These are phyloP conservation scores for Macaca nemestrina DNA, from an alignment of 2,113 vertebrate genomes.

Conservation along the genomic window DNA sequence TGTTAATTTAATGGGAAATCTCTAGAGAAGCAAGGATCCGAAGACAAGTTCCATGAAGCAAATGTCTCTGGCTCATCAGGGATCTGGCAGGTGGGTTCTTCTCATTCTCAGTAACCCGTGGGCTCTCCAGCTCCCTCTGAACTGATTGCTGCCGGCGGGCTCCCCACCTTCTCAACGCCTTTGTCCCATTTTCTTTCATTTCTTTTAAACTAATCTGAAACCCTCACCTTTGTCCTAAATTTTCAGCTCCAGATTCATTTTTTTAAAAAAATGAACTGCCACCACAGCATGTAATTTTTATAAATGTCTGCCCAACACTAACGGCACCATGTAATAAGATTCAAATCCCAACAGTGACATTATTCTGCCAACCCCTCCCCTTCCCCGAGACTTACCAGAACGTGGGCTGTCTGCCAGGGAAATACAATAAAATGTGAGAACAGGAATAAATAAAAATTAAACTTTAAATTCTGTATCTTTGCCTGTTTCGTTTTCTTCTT, in stretches of 20 bases:
- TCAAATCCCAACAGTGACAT: slow-evolving; percentile 55
- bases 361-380: slow-evolving; percentile 40
- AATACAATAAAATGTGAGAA: slow-evolving; percentile 68
- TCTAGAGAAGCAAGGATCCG: not conserved
- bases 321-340: slow-evolving; percentile 53
- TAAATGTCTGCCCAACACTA: slow-evolving; percentile 60
- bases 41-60: not conserved
- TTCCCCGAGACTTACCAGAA: slow-evolving; percentile 7
- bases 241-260: slow-evolving; percentile 63
- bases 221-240: slow-evolving; percentile 48
- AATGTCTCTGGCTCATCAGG: not conserved
- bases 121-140: not conserved
- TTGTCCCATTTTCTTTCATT: not conserved
- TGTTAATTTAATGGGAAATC: not conserved
- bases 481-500: not conserved
- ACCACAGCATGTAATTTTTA: slow-evolving; percentile 46
- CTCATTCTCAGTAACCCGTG: not conserved
- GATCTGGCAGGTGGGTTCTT: not conserved
- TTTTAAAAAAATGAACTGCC: slow-evolving; percentile 38
- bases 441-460: slow-evolving; percentile 69
- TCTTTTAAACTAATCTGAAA: slow-evolving; percentile 43
- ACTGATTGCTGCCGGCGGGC: not conserved
- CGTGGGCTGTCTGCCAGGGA: slow-evolving; percentile 63
- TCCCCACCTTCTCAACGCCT: not conserved
- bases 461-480: slow-evolving; percentile 14